Conservation (phyloP, 1,140 invertebrate species). For the Papilio helenus region DNA sequence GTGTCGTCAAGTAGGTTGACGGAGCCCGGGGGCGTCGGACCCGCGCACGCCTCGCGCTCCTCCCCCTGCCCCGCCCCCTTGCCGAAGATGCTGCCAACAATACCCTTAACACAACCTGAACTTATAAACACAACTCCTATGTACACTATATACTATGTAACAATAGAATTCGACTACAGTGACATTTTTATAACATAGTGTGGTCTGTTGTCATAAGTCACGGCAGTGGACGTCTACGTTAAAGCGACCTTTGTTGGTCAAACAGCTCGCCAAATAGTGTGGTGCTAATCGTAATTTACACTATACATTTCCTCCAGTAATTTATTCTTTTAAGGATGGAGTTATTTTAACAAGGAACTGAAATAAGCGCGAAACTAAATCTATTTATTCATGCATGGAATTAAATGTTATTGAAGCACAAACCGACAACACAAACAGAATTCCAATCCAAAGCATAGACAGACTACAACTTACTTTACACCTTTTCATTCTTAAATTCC, state of each 20-base stretch:
- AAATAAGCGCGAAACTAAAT: background rate
- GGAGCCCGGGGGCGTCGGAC: slow-evolving; percentile 68
- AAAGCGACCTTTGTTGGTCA: background rate
- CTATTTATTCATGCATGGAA: background rate
- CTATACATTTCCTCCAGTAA: background rate
- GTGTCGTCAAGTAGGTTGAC: slow-evolving; percentile 79
- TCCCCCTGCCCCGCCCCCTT: slow-evolving; percentile 67
- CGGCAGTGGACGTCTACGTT: too few relatives aligned
- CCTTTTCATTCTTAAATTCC: too few relatives aligned
- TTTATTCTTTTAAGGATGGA: background rate
- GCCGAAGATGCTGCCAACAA: slow-evolving; percentile 66
- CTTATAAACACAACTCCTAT: background rate
- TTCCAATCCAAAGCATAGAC: too few relatives aligned
- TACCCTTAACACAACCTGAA: slow-evolving; percentile 11
- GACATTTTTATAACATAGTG: too few relatives aligned
- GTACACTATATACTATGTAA: background rate
- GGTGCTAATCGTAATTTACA: background rate
- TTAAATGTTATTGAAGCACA: background rate
- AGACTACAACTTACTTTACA: too few relatives aligned
- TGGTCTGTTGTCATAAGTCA: too few relatives aligned
- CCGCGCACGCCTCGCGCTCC: slow-evolving; percentile 54
- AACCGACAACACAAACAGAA: background rate
- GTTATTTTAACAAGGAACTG: background rate
- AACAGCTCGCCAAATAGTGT: background rate
- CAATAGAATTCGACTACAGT: background rate